A percentile compares a stretch with the other conserved stretches of the same genome.
These are phyloP conservation scores for Tenrec ecaudatus DNA, from an alignment of 2,113 vertebrate species.

Conservation along the genomic window DNA sequence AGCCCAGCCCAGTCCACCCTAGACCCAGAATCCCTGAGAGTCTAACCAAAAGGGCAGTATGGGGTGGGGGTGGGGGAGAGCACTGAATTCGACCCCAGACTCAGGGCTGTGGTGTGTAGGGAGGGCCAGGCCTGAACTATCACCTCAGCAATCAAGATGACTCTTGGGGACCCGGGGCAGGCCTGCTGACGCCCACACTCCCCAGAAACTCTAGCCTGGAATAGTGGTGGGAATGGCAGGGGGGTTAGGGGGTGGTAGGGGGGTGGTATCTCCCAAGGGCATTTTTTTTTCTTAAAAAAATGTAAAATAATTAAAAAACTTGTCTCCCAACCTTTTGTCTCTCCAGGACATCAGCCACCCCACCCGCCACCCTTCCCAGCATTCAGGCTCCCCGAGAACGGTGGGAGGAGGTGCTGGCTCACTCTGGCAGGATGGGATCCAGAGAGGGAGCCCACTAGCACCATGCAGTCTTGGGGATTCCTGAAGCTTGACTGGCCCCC, in stretches of 20 bases:
- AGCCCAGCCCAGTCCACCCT: neutral
- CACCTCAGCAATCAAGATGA: neutral
- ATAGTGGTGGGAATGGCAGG: neutral
- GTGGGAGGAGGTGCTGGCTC: neutral
- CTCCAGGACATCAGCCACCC: slow-evolving; percentile 10
- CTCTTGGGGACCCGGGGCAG: neutral
- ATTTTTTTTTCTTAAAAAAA: slow-evolving; percentile 50
- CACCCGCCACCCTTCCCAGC: neutral
- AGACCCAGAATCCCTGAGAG: slow-evolving; percentile 78
- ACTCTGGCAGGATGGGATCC: neutral
- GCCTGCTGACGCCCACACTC: neutral
- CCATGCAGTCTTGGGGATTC: slow-evolving; percentile 51
- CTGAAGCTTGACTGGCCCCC: neutral
- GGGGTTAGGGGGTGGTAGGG: neutral
- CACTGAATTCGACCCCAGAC: neutral
- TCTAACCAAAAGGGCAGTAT: neutral
- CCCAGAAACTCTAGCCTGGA: neutral
- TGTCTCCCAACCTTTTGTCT: neutral
- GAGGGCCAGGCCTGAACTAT: neutral
- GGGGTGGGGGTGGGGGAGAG: neutral
- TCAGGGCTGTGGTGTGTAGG: neutral
- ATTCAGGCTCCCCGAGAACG: slow-evolving; percentile 33
- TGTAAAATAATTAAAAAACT: slow-evolving; percentile 46
- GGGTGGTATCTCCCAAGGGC: neutral
- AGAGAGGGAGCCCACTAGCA: slow-evolving; percentile 63